Evolutionary conservation across 1,140 invertebrate species (phyloP), one percentile per base, ranked within the genome.

Genomic region (Cephus cinctus): DNA sequence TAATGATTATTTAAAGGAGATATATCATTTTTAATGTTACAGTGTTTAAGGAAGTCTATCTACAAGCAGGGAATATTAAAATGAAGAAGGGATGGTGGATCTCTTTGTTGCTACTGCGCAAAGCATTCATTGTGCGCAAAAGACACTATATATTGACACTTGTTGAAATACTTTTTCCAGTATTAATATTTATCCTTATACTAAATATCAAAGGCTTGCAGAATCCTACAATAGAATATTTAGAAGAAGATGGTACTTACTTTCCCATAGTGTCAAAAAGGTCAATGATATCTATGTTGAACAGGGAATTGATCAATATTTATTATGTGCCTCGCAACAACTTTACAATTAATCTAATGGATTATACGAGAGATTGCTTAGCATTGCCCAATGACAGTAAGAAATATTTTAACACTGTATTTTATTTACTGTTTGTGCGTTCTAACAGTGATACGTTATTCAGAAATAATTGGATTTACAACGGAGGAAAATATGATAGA

Each of bases 121-220:
- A 76, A 54, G 69, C 74, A 50, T 56, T 56, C 9, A 39, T 72
- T 18, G 59, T 75, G 5, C 59, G 75, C 11, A 67, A 57, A 16
- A 69, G 66, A 15, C 62, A 75, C 34, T 75, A 71, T 71, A 63
- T 63, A 31, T 46, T 51, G 14, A 62, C 56, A 6, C 6, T 75
- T 14, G 35, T 71, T 11, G 64, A 77, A 49, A 60, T 71, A 43
- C 16, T 67, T 4, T 47, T 75, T 40, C 72, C 75, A n/a, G 23
- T 75, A 15, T 27, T 54, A 9, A 46, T 75, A 16, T 71, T 76
- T 27, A 20, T 63, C 14, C 52, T 75, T 16, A 59, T 63, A 25
- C 69, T 69, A 49, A 50, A 58, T 18, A 58, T 68, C 16, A 57
- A 69, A 58, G 63, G 69, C 36, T 61, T 14, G 65, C 63, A 4